Percentiles rank a stretch among this genome's conserved stretches.
Evolutionary conservation across 2,888 invertebrate genomes (phyloP).

Genomic region (Nemoura dubitans): DNA sequence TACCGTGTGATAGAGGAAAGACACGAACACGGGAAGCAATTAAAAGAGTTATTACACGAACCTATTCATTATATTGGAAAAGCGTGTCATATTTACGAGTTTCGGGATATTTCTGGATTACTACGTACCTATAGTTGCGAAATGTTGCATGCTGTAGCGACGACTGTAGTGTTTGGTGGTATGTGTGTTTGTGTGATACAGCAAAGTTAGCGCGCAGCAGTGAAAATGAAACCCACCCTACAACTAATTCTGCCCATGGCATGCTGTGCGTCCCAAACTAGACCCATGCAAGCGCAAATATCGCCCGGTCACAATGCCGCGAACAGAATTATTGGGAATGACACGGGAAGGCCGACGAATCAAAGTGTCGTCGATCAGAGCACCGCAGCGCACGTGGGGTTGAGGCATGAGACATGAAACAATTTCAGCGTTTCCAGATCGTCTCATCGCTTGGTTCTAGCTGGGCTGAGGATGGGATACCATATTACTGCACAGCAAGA

Average conservation of each 20-base stretch:
- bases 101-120: constrained; percentile 12
- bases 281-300: not conserved
- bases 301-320: not conserved
- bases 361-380: not conserved
- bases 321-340: not conserved
- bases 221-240: too few species aligned
- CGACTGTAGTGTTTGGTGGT: too few species aligned
- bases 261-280: not conserved
- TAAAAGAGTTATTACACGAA: not conserved
- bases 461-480: too few species aligned
- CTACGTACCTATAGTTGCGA: not conserved
- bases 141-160: not conserved
- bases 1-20: not conserved
- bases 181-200: too few species aligned
- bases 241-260: not conserved
- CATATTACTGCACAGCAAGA: too few species aligned
- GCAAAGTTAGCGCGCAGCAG: too few species aligned
- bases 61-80: not conserved
- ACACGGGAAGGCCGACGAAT: not conserved
- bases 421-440: not conserved
- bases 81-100: not conserved
- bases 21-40: not conserved
- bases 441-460: too few species aligned
- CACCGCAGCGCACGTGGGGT: not conserved
- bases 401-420: not conserved